Conservation (phyloP, 92 coral and sea anemone genomes). For the Actinostola sp. region DNA sequence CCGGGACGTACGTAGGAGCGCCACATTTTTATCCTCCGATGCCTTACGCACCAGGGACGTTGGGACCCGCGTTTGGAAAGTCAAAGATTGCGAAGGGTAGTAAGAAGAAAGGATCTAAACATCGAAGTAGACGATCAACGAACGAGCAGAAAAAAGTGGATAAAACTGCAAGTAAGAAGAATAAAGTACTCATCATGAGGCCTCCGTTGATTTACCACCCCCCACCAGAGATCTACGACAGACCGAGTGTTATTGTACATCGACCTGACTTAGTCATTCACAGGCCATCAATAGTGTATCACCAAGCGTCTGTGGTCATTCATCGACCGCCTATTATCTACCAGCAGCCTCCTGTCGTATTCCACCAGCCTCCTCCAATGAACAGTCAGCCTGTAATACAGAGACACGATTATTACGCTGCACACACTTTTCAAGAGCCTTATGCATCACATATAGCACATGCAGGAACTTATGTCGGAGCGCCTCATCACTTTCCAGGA, state of each 20-base stretch:
- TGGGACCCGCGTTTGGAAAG: constrained; percentile 60
- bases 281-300: constrained; percentile 92
- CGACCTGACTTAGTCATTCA: constrained; percentile 93
- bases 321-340: constrained; percentile 97
- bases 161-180: constrained; percentile 49
- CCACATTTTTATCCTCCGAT: constrained; percentile 59
- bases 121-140: constrained; percentile 14
- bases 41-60: constrained; percentile 24
- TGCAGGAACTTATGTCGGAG: constrained; percentile 80
- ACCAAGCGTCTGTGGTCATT: constrained; percentile 93
- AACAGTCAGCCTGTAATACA: constrained; percentile 77
- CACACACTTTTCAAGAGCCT: constrained; percentile 87
- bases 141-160: constrained; percentile 26
- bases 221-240: constrained; percentile 96
- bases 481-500: constrained; percentile 88
- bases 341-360: constrained; percentile 95
- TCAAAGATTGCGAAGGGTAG: constrained; percentile 48
- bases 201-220: constrained; percentile 98
- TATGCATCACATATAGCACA: constrained; percentile 71
- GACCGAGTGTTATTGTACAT: constrained; percentile 86
- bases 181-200: constrained; percentile 74
- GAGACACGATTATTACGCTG: constrained; percentile 81
- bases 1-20: constrained; percentile 74
- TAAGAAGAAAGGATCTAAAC: constrained; percentile 6
- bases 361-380: constrained; percentile 98